These are phyloP conservation scores for Astur gentilis DNA, from an alignment of 2,113 vertebrate species.

Conservation along the genomic window DNA sequence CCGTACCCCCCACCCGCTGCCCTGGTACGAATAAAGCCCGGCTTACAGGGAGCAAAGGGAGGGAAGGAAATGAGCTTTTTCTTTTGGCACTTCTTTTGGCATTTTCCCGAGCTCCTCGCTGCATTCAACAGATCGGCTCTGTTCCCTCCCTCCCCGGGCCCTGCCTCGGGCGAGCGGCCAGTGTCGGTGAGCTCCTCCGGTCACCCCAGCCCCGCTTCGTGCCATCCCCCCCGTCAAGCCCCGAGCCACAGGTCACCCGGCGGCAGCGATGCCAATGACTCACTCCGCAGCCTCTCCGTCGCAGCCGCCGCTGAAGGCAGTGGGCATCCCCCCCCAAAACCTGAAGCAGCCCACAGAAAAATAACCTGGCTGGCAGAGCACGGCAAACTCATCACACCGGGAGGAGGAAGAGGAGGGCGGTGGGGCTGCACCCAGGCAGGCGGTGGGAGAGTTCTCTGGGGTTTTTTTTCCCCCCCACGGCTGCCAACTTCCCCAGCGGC, in stretches of 20 bases:
- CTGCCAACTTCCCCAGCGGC: constrained; percentile 32
- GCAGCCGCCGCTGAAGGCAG: constrained; percentile 1
- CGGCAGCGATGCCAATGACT: neutral
- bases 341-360: neutral
- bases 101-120: neutral
- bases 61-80: neutral
- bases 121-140: constrained; percentile 9
- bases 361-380: constrained; percentile 25
- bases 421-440: neutral
- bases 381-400: constrained; percentile 22
- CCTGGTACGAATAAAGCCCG: neutral
- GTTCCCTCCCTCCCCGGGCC: neutral
- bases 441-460: neutral
- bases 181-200: neutral
- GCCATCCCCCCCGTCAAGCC: neutral
- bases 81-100: neutral
- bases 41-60: neutral
- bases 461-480: neutral
- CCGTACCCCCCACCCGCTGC: neutral
- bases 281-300: neutral
- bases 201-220: neutral
- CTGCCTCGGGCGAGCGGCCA: neutral
- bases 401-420: neutral
- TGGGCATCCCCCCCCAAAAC: neutral
- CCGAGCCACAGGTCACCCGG: constrained; percentile 25